These are phyloP conservation scores for Anser brachyrhynchus DNA, from an alignment of 2,113 vertebrate genomes.

Conservation along the genomic window DNA sequence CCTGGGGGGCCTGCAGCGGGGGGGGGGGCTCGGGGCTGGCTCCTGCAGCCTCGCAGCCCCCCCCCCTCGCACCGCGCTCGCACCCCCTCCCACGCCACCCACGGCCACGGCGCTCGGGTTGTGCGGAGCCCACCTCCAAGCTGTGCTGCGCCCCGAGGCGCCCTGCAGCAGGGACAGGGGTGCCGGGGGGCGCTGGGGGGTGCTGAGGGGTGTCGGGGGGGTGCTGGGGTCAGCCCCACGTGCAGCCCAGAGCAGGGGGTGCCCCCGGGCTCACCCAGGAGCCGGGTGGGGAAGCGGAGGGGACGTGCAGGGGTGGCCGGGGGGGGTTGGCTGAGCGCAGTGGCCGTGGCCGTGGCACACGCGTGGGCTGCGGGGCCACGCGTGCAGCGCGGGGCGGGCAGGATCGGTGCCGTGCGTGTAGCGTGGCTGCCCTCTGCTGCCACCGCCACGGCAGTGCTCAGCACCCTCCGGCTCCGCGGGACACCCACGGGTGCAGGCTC, in stretches of 20 bases:
- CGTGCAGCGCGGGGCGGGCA: not conserved
- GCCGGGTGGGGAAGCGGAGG: fast-evolving
- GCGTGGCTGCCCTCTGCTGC: conserved; percentile 66
- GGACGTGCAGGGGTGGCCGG: not conserved
- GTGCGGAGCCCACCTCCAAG: not conserved
- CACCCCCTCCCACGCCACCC: not conserved
- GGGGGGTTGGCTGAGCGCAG: fast-evolving
- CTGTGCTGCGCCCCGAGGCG: not conserved
- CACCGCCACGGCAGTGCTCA: conserved; percentile 25
- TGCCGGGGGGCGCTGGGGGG: not conserved
- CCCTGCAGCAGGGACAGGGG: not conserved
- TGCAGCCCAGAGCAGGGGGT: not conserved
- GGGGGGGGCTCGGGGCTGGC: not conserved
- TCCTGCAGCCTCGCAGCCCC: not conserved
- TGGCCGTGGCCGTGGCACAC: not conserved
- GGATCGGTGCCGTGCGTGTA: not conserved
- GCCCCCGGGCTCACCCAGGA: not conserved
- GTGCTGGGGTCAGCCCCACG: fast-evolving
- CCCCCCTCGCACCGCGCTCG: not conserved
- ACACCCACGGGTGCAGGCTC: not conserved
- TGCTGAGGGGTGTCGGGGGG: not conserved
- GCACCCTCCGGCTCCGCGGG: not conserved
- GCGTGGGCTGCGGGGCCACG: not conserved
- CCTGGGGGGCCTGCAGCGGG: not conserved
- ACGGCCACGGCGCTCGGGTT: not conserved